Conservation (phyloP, 2,888 invertebrate species). For the Alcis repandata region DNA sequence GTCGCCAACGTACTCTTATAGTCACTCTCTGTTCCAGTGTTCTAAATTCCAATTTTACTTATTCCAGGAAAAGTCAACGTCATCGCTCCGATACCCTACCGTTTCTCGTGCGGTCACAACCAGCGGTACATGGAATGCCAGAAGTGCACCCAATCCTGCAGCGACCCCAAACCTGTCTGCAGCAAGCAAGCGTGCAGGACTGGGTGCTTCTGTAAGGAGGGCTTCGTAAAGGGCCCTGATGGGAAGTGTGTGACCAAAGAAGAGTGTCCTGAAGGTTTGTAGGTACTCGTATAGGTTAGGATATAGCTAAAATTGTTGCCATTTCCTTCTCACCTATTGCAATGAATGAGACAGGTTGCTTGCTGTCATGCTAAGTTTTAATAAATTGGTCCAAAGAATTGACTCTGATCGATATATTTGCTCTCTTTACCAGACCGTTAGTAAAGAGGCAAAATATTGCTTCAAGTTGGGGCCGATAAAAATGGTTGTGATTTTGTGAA, state of each 20-base stretch:
- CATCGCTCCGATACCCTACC: conserved; percentile 48
- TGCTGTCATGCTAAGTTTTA: not conserved
- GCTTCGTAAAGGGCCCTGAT: conserved; percentile 59
- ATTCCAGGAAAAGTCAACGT: conserved; percentile 42
- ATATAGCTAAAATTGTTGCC: not conserved
- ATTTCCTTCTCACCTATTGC: not conserved
- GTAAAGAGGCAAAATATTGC: not conserved
- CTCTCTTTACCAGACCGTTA: not conserved
- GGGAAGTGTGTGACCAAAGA: conserved; percentile 62
- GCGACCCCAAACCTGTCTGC: conserved; percentile 58
- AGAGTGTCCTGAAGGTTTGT: conserved; percentile 66
- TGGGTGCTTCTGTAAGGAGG: conserved; percentile 71
- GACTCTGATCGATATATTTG: not conserved
- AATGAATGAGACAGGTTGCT: too few species aligned
- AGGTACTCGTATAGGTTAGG: conserved; percentile 12
- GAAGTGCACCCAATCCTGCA: conserved; percentile 58
- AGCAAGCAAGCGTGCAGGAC: conserved; percentile 54
- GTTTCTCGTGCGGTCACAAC: conserved; percentile 58
- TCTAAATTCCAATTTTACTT: not conserved
- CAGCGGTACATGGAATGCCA: conserved; percentile 66
- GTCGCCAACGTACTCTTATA: too few species aligned
- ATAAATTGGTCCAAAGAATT: not conserved
- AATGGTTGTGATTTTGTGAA: not conserved
- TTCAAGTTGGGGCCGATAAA: not conserved
- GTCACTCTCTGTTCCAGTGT: not conserved